Conservation (phyloP, 1,140 invertebrate species). For the Andrena cerasifolii region DNA sequence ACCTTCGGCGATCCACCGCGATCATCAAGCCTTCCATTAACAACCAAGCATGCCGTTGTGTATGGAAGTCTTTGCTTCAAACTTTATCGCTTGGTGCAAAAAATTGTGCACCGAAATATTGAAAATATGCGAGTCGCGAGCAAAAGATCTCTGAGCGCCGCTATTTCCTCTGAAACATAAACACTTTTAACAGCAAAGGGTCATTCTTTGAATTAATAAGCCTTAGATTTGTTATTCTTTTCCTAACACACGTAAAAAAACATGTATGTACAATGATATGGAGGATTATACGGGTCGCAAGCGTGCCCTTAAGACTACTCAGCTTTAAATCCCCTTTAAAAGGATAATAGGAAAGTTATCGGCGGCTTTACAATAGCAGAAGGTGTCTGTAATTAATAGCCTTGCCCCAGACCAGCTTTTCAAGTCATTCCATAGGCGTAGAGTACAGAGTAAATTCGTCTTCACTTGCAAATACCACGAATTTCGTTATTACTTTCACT, state of each 20-base stretch:
- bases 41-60: constrained; percentile 33
- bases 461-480: constrained; percentile 23
- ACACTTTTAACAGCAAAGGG: no score
- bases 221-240: no score
- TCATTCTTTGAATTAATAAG: no score
- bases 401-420: constrained; percentile 54
- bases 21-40: constrained; percentile 71
- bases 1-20: constrained; percentile 46
- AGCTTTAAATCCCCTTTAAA: constrained; percentile 67
- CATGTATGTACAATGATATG: neutral
- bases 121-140: neutral
- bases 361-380: constrained; percentile 55
- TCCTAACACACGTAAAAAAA: neutral
- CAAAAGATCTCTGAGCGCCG: constrained; percentile 3
- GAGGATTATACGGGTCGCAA: constrained; percentile 21
- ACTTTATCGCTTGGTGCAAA: neutral
- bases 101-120: neutral
- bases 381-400: constrained; percentile 72
- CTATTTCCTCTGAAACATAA: no score
- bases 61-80: constrained; percentile 12
- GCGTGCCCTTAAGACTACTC: constrained; percentile 5
- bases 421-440: constrained; percentile 43
- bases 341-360: constrained; percentile 70
- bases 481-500: neutral
- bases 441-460: constrained; percentile 4